Evolutionary conservation across 2,888 invertebrate species (phyloP), one percentile per base, ranked within the genome.

Genomic region (Torymus aiolomorphi): DNA sequence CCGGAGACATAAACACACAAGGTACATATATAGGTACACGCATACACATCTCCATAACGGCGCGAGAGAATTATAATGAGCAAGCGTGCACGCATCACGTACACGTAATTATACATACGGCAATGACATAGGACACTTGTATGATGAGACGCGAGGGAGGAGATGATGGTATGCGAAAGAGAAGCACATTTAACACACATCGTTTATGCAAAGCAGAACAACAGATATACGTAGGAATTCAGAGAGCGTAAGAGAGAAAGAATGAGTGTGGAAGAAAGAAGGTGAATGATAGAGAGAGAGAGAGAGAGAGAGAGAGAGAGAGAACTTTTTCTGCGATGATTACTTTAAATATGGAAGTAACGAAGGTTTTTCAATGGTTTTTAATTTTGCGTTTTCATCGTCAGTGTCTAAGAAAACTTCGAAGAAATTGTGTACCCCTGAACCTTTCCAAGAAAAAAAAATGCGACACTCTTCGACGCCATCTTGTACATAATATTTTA

Each of bases 401-500:
- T 79, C 67, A 76, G 31, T 76, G 76, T 73, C n/a, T 81, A 73
- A 78, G 69, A 62, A 81, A 80, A 76, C 69, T 78, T 76, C 65
- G 65, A 54, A 57, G 31, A 66, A 81, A 81, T 78, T 82, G 73
- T 78, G 62, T 80, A 76, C 61, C 81, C 77, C 52, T 76, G 71
- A 72, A 74, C 76, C 82, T 83, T 82, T 82, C 76, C 80, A 80
- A 31, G 31, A 31, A 31, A 20, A 31, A 31, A 31, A 31, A 76
- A 76, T 20, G 42, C 76, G 78, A 85, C 82, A 84, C 82, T 83
- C 83, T 84, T 87, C 86, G 84, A 86, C 84, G 85, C 86, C 85
- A 86, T 86, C 88, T 89, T 90, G 89, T 90, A 89, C 86, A 90
- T 89, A 90, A 88, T 88, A 88, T 90, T 90, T 89, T 88, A 90